Base-by-base conservation (phyloP, 2,888 invertebrate genomes). In the Oithona nana region DNA sequence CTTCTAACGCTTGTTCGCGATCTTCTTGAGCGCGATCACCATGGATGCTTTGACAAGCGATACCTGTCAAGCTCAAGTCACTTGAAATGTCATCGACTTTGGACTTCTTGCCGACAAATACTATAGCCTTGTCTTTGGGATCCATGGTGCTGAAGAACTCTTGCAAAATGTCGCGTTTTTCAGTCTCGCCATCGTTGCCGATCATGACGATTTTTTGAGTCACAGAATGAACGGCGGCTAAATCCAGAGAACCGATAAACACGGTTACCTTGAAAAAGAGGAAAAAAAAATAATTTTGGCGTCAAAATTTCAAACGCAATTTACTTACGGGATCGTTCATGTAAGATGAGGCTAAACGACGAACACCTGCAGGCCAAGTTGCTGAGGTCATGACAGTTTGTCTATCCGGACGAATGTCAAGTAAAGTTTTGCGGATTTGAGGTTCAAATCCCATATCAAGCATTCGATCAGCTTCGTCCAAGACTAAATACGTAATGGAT, bases 351-450 rank as follows among this genome's bases (percentile, higher is more conserved):
- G 92, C 93, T 51, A 95, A 75, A 22, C 86, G 78, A 20, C 90
- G 79, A 1, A 95, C 93, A 51, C 84, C 87, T 61, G 79, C 75
- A 0, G 94, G 94, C 95, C 94, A 95, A 0, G 95, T 95, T 16
- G 95, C 95, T 71, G 83, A 84, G 0, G 94, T 95, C 92, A 95
- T 92, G 0, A 94, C 82, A n/a, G 90, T 90, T 72, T 95, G 93
- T 61, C 92, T 75, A 70, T 89, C 89, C 6, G 90, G 88, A 61
- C 89, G 79, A 26, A 90, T 81, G 69, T 84, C 83, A 64, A 86
- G 76, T 66, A 90, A 74, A 16, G 85, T 81, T 71, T 85, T 86
- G 49, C 86, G 80, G 66, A 95, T 77, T 65, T 78, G 76, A 6
- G 76, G 75, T 67, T 78, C 76, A 71, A 78, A 78, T 1, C 78